These are phyloP conservation scores for Chinchilla lanigera DNA, from an alignment of 2,113 vertebrate species.

Conservation along the genomic window DNA sequence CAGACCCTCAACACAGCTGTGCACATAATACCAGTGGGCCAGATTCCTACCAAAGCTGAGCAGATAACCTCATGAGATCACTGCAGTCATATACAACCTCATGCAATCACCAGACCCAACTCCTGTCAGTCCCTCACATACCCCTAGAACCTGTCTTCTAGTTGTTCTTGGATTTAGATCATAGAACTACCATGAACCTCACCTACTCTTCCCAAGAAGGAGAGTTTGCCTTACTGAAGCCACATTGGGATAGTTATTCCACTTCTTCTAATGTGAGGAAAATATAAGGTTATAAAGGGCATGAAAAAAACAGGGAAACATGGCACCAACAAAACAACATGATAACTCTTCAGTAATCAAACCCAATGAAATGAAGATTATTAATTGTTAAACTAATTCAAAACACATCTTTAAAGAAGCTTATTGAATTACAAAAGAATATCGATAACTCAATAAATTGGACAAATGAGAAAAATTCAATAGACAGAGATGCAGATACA, in stretches of 20 bases:
- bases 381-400: neutral
- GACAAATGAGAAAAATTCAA: neutral
- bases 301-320: neutral
- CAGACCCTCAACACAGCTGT: neutral
- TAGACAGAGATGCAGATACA: neutral
- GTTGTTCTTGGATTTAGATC: neutral
- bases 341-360: neutral
- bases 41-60: neutral
- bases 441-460: neutral
- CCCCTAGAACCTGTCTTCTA: neutral
- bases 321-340: neutral
- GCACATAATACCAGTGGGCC: neutral
- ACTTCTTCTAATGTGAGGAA: neutral
- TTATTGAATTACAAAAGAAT: neutral
- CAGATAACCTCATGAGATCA: neutral
- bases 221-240: neutral
- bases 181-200: neutral
- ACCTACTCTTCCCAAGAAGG: neutral
- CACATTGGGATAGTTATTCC: neutral
- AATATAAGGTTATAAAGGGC: neutral
- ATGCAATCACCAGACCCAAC: neutral
- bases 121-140: neutral
- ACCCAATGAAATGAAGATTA: neutral
- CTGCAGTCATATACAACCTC: neutral
- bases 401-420: too few species aligned